Base-by-base conservation (phyloP, 2,113 vertebrate species). In the Hippocampus zosterae region DNA sequence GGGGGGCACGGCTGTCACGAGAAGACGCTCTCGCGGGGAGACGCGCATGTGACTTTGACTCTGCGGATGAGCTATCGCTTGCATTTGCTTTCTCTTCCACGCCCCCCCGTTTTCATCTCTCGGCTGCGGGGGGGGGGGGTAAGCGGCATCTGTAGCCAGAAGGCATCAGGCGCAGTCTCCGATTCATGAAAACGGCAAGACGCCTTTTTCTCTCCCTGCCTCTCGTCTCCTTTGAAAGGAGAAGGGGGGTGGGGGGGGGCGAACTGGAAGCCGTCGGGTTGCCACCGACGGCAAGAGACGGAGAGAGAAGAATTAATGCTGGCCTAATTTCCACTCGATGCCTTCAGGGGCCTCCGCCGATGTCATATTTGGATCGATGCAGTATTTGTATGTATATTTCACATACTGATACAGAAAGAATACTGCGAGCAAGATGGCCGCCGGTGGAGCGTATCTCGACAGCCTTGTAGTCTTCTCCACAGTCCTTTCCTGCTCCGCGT, bases 131-230 rank as follows among this genome's bases (percentile, higher is more conserved):
- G 33, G 65, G 60, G 69, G 61, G 33, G 33, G 65, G 60, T 60
- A 71, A 72, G 69, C 74, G 68, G 76, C 76, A 82, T 85, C 79
- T 85, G 81, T 74, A 85, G 87, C 86, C 66, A 19, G 23, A 65
- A 76, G 85, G 74, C 83, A 88, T 88, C 82, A 87, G 85, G 83
- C 74, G 76, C 73, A 71, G 69, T 72, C 70, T 79, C 77, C 78
- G 83, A 80, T 83, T 90, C 89, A 87, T 81, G 71, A 89, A 89
- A 79, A 88, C 73, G 70, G 75, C 79, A 76, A 84, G 76, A 84
- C 73, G 61, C 73, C 74, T 81, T 74, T 74, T 57, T 67, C 63
- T 71, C 63, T 80, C 57, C 44, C 79, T 72, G 50, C 60, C 60
- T 71, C 63, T 80, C 46, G n/a, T 61, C 16, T 48, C 9, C 68